phyloP scores from a whole-genome alignment of 2,888 invertebrate genomes.

The Serrognathus titanus region DNA sequence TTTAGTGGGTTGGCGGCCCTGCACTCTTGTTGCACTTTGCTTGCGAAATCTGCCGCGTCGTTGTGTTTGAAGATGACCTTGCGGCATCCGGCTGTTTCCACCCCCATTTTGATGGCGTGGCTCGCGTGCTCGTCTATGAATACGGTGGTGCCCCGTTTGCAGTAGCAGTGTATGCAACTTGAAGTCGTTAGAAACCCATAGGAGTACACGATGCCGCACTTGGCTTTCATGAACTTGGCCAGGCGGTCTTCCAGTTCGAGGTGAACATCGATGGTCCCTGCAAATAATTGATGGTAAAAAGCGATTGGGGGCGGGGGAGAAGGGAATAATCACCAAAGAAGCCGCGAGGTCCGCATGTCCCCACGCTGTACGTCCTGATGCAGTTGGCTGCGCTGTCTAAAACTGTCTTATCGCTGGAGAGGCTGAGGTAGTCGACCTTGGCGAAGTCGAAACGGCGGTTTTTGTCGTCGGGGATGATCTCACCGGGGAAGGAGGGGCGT shows the following conservation, averaged over 20 bases:
- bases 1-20: slow-evolving; percentile 48
- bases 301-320: neutral
- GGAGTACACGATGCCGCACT: slow-evolving; percentile 92
- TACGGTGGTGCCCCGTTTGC: slow-evolving; percentile 85
- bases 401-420: slow-evolving; percentile 73
- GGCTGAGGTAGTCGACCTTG: slow-evolving; percentile 75
- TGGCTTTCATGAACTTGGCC: slow-evolving; percentile 79
- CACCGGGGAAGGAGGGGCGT: neutral
- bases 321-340: slow-evolving; percentile 73
- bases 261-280: slow-evolving; percentile 69
- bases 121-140: slow-evolving; percentile 85
- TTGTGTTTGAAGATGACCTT: slow-evolving; percentile 88
- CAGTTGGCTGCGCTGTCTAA: slow-evolving; percentile 71
- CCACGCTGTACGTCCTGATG: slow-evolving; percentile 89
- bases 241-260: slow-evolving; percentile 80
- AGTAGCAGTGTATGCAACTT: slow-evolving; percentile 93
- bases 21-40: slow-evolving; percentile 29
- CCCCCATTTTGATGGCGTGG: slow-evolving; percentile 86
- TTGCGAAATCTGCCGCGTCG: slow-evolving; percentile 69
- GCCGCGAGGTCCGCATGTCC: slow-evolving; percentile 94
- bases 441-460: slow-evolving; percentile 66
- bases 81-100: slow-evolving; percentile 83
- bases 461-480: slow-evolving; percentile 13
- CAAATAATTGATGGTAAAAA: neutral
- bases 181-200: slow-evolving; percentile 95